Conservation (phyloP, 2,797 vertebrate species). For the Pangasius mekongensis region DNA sequence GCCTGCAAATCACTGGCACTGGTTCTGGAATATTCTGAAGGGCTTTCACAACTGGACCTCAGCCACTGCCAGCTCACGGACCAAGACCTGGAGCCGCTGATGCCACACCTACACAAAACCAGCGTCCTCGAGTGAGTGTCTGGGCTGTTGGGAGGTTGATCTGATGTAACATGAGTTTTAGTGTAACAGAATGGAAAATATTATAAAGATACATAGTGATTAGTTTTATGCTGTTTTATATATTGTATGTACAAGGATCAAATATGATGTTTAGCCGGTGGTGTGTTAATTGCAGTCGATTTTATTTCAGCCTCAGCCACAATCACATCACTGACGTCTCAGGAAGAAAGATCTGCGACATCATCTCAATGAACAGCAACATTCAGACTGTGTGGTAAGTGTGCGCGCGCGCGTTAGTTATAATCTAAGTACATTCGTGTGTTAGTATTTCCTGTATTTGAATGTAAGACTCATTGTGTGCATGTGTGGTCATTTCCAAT, state of each 20-base stretch:
- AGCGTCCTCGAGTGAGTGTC: conserved; percentile 65
- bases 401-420: neutral
- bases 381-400: conserved; percentile 59
- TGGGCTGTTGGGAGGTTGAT: neutral
- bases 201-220: neutral
- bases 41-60: conserved; percentile 66
- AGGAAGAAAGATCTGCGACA: conserved; percentile 36
- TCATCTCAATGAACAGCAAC: conserved; percentile 49
- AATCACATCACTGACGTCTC: conserved; percentile 61
- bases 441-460: neutral
- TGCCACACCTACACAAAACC: conserved; percentile 65
- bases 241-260: neutral
- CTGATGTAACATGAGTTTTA: neutral
- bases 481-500: conserved; percentile 14
- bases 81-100: conserved; percentile 56
- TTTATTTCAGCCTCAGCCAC: conserved; percentile 61
- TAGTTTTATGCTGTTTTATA: neutral
- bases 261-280: neutral
- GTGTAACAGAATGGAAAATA: neutral
- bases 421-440: neutral
- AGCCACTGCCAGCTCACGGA: conserved; percentile 69
- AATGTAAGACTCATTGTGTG: neutral
- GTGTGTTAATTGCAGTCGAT: neutral
- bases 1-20: conserved; percentile 57
- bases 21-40: conserved; percentile 64